Base-by-base conservation (phyloP, 37 sponge, comb jelly and placozoan genomes). In the Theonella swinhoei region DNA sequence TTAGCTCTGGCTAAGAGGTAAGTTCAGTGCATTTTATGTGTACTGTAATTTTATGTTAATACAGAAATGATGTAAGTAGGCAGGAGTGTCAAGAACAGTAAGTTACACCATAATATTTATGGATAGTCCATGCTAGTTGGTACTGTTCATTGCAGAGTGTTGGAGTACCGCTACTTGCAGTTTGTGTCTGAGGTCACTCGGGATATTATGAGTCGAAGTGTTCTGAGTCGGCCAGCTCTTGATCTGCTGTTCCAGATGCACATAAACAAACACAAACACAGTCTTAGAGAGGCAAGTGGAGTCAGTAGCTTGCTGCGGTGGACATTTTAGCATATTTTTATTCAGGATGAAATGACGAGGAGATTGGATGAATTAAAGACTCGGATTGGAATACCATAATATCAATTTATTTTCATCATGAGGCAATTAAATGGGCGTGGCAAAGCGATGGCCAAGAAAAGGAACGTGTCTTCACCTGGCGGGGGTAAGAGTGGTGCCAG, bases 201-300 rank as follows among this genome's bases (percentile, higher is more conserved):
- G 54, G 85, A 85, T 41, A 76, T 85, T 69, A 34, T 85, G 40
- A 58, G 77, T 30, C 35, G 72, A 34, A 63, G 78, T 26, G 72
- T 78, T 28, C 64, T 75, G 22, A 78, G 38, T 43, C 62, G 43
- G 23, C 34, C 62, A 36, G 85, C 76, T 24, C 33, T 85, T 62
- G 71, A 77, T 11, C 25, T 85, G 62, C 70, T 85, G 42, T 71
- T 77, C 67, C 32, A 31, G 65, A 35, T 41, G 19, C 85, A 85
- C 33, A 77, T 77, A 28, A 72, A 77, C 36, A 78, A 62, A 20
- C 68, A 77, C 61, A 77, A 62, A 58, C 61, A 70, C 39, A 42
- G 14, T 36, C 77, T 85, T 34, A 38, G 66, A 36, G 31, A 62
- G 70, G 85, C 70, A n/a, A 77, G 70, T n/a, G n/a, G n/a, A n/a